Conservation (phyloP, 2,888 invertebrate species). For the Serrognathus titanus region DNA sequence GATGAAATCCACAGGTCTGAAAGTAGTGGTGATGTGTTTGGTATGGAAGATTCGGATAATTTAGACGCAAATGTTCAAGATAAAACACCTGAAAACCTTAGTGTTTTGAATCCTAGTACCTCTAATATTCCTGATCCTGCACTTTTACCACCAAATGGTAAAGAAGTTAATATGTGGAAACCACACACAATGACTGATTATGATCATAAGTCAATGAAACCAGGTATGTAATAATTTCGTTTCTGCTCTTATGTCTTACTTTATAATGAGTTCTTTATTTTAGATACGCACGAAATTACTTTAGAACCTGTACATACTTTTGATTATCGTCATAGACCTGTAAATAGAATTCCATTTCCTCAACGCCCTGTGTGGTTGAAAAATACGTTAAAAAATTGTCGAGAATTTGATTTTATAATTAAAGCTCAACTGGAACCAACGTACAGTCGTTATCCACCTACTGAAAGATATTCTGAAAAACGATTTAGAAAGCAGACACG, state of each 20-base stretch:
- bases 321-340: no score
- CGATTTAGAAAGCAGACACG: constrained; percentile 9
- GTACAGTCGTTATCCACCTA: constrained; percentile 5
- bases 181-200: constrained; percentile 68
- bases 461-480: constrained; percentile 6
- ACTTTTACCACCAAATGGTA: constrained; percentile 41
- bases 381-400: constrained; percentile 38
- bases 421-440: constrained; percentile 28
- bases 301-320: no score
- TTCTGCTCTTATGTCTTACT: constrained; percentile 14
- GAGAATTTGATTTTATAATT: constrained; percentile 41
- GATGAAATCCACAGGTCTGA: no score
- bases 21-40: no score
- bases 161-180: constrained; percentile 52
- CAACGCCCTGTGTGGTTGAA: constrained; percentile 45
- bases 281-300: no score
- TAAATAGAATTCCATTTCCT: constrained; percentile 45
- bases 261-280: no score
- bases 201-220: constrained; percentile 59
- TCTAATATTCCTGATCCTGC: constrained; percentile 12
- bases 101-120: constrained; percentile 1
- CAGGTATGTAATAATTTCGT: constrained; percentile 31
- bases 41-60: no score
- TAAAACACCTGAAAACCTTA: no score
- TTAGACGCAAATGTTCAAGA: no score